Conservation (phyloP, 2,888 invertebrate species). For the Lysandra bellargus region DNA sequence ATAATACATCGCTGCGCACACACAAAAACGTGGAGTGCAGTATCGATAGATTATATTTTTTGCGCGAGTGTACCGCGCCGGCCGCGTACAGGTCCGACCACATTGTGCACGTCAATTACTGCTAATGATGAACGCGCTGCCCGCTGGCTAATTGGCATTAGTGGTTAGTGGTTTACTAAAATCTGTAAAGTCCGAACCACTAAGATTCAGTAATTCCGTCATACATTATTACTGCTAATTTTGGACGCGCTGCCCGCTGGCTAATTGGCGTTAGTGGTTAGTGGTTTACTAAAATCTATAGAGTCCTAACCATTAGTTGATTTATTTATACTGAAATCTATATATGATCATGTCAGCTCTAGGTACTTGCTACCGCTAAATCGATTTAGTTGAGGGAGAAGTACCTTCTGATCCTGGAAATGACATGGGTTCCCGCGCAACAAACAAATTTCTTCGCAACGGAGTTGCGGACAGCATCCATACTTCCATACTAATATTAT, state of each 20-base stretch:
- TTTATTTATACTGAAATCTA: too few species aligned
- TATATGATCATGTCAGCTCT: too few species aligned
- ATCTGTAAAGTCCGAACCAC: background rate
- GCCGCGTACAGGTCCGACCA: slow-evolving; percentile 19
- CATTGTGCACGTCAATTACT: slow-evolving; percentile 77
- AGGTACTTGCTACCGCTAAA: too few species aligned
- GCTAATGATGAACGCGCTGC: slow-evolving; percentile 60
- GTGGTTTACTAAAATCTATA: background rate
- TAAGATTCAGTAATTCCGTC: slow-evolving; percentile 47
- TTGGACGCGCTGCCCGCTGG: slow-evolving; percentile 44
- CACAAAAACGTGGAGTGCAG: slow-evolving; percentile 69
- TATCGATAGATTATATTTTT: slow-evolving; percentile 75
- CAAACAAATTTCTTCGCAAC: too few species aligned
- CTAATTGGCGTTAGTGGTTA: background rate
- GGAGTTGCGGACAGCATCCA: too few species aligned
- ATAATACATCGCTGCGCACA: slow-evolving; percentile 36
- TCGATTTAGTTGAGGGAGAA: too few species aligned
- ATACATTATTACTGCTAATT: slow-evolving; percentile 69
- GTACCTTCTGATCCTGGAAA: too few species aligned
- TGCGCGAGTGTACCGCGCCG: slow-evolving; percentile 45
- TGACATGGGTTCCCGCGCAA: too few species aligned
- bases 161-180: background rate
- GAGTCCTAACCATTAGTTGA: background rate
- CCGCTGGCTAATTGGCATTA: background rate
- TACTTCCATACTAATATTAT: too few species aligned